phyloP scores from a whole-genome alignment of 2,113 vertebrate genomes.

The Oncorhynchus keta region DNA sequence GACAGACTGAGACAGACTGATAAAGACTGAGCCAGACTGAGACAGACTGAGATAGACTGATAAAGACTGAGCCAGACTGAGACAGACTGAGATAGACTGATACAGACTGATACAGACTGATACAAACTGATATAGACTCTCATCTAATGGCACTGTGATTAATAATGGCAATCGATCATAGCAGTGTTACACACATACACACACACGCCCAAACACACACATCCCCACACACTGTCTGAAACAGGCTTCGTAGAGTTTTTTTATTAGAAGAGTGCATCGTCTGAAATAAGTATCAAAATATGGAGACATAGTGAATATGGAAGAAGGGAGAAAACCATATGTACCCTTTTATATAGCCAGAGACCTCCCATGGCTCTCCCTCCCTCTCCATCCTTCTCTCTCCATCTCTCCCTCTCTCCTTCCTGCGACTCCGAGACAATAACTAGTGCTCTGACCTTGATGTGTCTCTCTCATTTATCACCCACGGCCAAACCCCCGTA shows the following conservation, averaged over 20 bases:
- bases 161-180: slow-evolving; percentile 16
- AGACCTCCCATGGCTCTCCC: slow-evolving; percentile 7
- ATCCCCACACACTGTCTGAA: not conserved
- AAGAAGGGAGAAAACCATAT: not conserved
- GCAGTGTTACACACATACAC: slow-evolving; percentile 1
- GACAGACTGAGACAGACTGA: too few relatives aligned
- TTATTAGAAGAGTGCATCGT: not conserved
- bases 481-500: not conserved
- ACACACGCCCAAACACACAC: not conserved
- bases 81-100: not conserved
- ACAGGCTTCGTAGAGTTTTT: too few relatives aligned
- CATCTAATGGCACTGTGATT: slow-evolving; percentile 28
- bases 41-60: slow-evolving; percentile 8
- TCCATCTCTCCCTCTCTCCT: not conserved
- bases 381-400: slow-evolving; percentile 1
- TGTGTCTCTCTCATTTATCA: slow-evolving; percentile 28
- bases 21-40: too few relatives aligned
- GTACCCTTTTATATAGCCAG: not conserved
- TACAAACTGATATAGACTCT: slow-evolving; percentile 2
- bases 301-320: not conserved
- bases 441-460: slow-evolving; percentile 48
- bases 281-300: not conserved
- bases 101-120: too few relatives aligned
- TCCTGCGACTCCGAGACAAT: slow-evolving; percentile 15
- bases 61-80: too few relatives aligned